phyloP scores from a whole-genome alignment of 2,888 invertebrate species.

The Orthosia incerta region DNA sequence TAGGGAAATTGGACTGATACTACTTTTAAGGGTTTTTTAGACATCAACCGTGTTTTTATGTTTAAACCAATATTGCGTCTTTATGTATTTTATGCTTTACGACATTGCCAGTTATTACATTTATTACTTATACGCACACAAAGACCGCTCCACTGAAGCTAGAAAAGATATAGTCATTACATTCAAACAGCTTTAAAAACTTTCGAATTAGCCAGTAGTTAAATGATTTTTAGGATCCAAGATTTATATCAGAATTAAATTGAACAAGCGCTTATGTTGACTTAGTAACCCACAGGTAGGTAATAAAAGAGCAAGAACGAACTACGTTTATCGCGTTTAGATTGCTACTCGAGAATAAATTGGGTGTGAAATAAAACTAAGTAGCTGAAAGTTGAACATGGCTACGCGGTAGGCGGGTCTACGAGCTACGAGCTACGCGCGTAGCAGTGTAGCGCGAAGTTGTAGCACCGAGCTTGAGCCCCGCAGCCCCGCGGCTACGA shows the following conservation, averaged over 20 bases:
- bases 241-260: too few relatives aligned
- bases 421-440: slow-evolving; percentile 49
- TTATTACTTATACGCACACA: slow-evolving; percentile 54
- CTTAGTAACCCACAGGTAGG: slow-evolving; percentile 65
- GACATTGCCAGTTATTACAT: slow-evolving; percentile 77
- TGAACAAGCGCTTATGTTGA: slow-evolving; percentile 47
- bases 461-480: slow-evolving; percentile 56
- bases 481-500: slow-evolving; percentile 62
- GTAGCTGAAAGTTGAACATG: slow-evolving; percentile 81
- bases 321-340: slow-evolving; percentile 77
- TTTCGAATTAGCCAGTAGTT: slow-evolving; percentile 15
- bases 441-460: slow-evolving; percentile 62
- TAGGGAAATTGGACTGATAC: slow-evolving; percentile 90
- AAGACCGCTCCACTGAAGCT: slow-evolving; percentile 4
- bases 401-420: slow-evolving; percentile 52
- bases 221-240: slow-evolving; percentile 32
- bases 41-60: slow-evolving; percentile 86
- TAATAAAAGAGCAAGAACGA: slow-evolving; percentile 71
- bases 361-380: slow-evolving; percentile 85
- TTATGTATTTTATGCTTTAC: slow-evolving; percentile 83
- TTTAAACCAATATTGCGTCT: slow-evolving; percentile 84
- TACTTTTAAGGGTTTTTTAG: slow-evolving; percentile 89
- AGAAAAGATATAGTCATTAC: slow-evolving; percentile 19
- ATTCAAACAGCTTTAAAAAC: slow-evolving; percentile 1
- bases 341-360: slow-evolving; percentile 77